phyloP scores from a whole-genome alignment of 2,113 vertebrate species.

The Piprites chloris region DNA sequence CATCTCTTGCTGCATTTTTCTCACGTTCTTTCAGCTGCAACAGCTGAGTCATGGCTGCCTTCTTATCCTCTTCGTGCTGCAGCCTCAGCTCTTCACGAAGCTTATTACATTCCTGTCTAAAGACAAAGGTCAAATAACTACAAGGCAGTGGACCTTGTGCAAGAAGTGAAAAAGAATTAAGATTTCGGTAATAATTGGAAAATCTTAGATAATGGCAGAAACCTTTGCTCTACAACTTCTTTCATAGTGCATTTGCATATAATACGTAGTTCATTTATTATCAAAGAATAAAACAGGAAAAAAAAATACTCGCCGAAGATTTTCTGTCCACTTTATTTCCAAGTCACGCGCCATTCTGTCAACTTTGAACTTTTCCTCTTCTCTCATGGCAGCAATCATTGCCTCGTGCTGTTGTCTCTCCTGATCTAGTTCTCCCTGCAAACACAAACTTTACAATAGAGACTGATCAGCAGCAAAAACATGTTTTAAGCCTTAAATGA shows the following conservation, averaged over 20 bases:
- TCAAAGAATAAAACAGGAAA: neutral
- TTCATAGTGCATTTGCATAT: neutral
- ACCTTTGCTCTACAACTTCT: neutral
- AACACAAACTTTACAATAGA: constrained; percentile 56
- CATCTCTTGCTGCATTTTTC: constrained; percentile 85
- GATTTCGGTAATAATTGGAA: neutral
- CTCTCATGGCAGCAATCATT: constrained; percentile 85
- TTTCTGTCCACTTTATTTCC: constrained; percentile 97
- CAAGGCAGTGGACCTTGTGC: neutral
- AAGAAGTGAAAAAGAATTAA: neutral
- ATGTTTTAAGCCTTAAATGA: neutral
- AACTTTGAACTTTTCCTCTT: constrained; percentile 91
- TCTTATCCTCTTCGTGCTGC: constrained; percentile 92
- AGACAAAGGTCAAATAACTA: constrained; percentile 37
- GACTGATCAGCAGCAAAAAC: constrained; percentile 44
- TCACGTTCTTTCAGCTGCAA: constrained; percentile 91
- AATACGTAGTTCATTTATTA: neutral
- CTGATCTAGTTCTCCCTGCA: constrained; percentile 87
- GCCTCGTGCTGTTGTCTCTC: constrained; percentile 90
- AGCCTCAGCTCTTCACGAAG: constrained; percentile 91
- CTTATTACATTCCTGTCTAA: constrained; percentile 94
- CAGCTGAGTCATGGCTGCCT: constrained; percentile 85
- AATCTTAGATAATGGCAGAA: neutral
- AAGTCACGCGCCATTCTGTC: constrained; percentile 92
- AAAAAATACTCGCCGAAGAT: constrained; percentile 81